Base-by-base conservation (phyloP, 2,797 vertebrate genomes). In the Sebastes cheni region DNA sequence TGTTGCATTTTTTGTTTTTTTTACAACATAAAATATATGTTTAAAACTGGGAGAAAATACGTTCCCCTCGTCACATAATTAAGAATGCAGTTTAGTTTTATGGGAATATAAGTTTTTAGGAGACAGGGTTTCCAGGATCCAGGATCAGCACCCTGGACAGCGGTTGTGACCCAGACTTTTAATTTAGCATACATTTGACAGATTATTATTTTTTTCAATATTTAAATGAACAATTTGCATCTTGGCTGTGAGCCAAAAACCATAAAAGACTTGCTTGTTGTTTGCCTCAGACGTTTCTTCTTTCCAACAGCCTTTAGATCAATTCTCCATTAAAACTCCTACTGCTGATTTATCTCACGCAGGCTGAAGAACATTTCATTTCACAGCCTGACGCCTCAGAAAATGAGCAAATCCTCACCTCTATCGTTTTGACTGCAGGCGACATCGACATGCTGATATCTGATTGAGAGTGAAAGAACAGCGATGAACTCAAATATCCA, bases 281-380 rank as follows among this genome's bases (percentile, higher is more conserved):
- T 83, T 72, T 71, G 3, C 0, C 30, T 54, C 55, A 58, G 22
- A 62, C 42, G 27, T 62, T 13, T 67, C 0, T 30, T 39, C 12
- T 70, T 67, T 52, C 36, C 36, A 6, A 0, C 16, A 52, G 1
- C 58, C 8, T 75, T 72, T 27, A 32, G 30, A 75, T 36, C 2
- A 67, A 68, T 36, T 62, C 23, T 60, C n/a, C 77, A 80, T 82
- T 84, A 67, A 77, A 73, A 2, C 34, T n/a, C 58, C 12, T 11
- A 25, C 34, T 86, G 23, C 79, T 76, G 62, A 84, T 16, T 55
- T 8, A 70, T 42, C 56, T 75, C 50, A 71, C 18, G 65, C 64
- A 64, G 72, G 3, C 23, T 32, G 7, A 25, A 72, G 30, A 74
- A 68, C 56, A 60, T 32, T 73, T 82, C 76, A 61, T 39, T 56